Evolutionary conservation across 2,113 vertebrate genomes (phyloP), one percentile per base, ranked within the genome.

Genomic region (Machaerirhynchus nigripectus): DNA sequence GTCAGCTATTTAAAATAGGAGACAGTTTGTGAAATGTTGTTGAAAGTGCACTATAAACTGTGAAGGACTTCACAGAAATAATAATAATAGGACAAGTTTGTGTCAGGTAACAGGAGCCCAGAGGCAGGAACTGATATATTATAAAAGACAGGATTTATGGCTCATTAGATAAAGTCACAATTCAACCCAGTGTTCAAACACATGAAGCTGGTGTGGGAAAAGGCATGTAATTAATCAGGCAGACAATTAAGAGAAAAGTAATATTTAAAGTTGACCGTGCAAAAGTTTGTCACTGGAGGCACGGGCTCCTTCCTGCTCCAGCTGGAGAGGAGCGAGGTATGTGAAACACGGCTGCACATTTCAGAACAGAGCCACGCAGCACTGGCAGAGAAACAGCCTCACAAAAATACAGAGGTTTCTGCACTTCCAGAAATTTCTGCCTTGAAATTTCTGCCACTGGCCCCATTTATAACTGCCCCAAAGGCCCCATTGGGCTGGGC

Each of bases 101-200:
- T 55, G 40, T 93, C 83, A 65, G 84, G 73, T 95, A 90, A 94
- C 47, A 74, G 84, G 57, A 89, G 55, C 85, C 94, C 67, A 75
- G 70, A 95, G 79, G 83, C 37, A 8, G 73, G 69, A 95, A 37
- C 18, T 93, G 90, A 90, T 95, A 24, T 80, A 89, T 94, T 91
- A 64, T 47, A 73, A 84, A 90, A 93, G 93, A 87, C 84, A 93
- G 79, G 35, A 79, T 95, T 95, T 94, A 93, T 83, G 91, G 93
- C 89, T 96, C 87, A 93, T 97, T 97, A 95, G 56, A 75, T 67
- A 70, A 94, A 93, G 67, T 91, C 77, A 80, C 50, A 91, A 52
- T 87, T 47, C 49, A 91, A 37, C 23, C 9, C 23, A 13, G 24
- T 63, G 28, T 65, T 92, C 65, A 82, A 56, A 88, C 47, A 65